A percentile compares a stretch with the other conserved stretches of the same genome.
Evolutionary conservation across 1,140 invertebrate genomes (phyloP).

Genomic region (Chironomus tepperi): DNA sequence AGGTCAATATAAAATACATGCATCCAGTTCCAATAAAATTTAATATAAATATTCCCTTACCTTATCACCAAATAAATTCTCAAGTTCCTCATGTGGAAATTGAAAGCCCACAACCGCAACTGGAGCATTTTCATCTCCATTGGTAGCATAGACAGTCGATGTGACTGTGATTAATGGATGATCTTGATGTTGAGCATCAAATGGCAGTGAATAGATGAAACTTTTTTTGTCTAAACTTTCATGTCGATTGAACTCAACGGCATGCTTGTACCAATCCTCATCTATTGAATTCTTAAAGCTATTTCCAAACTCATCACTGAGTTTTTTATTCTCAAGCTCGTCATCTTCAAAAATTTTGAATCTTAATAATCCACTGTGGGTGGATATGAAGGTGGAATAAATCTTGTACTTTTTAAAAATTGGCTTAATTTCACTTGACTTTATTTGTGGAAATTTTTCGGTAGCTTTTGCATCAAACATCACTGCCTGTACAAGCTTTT

Average conservation of each 20-base stretch:
- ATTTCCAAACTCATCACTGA: background rate
- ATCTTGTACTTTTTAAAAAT: background rate
- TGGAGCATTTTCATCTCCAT: background rate
- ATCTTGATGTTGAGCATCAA: background rate
- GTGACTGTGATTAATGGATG: background rate
- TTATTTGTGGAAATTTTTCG: background rate
- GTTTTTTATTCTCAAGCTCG: background rate
- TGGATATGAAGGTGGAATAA: background rate
- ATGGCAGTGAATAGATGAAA: background rate
- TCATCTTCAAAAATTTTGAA: background rate
- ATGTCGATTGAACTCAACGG: background rate
- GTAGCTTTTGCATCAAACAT: background rate
- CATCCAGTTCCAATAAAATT: background rate
- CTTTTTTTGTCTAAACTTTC: background rate
- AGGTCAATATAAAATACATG: background rate
- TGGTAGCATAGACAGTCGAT: background rate
- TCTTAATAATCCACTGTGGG: background rate
- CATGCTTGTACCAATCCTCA: conserved; percentile 10
- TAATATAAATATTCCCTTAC: background rate
- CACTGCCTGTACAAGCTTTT: background rate
- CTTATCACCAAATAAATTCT: background rate
- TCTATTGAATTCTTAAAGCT: background rate
- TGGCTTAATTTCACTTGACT: background rate
- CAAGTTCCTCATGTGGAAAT: background rate
- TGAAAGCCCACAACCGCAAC: background rate